Base-by-base conservation (phyloP, 2,797 vertebrate genomes). In the Artibeus lituratus region DNA sequence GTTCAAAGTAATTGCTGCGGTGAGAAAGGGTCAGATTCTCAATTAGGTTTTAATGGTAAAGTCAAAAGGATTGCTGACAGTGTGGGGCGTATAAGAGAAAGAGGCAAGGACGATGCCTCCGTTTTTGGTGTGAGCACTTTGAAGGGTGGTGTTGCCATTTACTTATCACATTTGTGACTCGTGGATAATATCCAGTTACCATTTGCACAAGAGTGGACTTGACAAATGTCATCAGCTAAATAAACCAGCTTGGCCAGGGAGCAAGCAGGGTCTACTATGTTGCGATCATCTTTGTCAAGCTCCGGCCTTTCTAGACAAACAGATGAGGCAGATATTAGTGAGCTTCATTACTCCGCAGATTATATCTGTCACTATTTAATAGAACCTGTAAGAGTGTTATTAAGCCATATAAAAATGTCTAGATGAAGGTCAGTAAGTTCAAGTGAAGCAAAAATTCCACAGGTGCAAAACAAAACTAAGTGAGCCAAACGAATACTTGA, bases 211-310 rank as follows among this genome's bases (percentile, higher is more conserved):
- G 53, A 44, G 19, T 73, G 26, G 53, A 91, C 70, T 91, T 11
- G 59, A 94, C 90, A 96, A 96, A 91, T 74, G 93, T 62, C 81
- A 84, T 89, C 74, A 85, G 81, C 83, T 97, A 94, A 96, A n/a
- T 94, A 87, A 95, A 91, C 73, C 95, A 91, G 51, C 18, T 21
- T 86, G 49, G 44, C 53, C 65, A 81, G 74, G 39, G 65, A 37
- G 55, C 44, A 87, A 87, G 39, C 55, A 93, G 49, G 59, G 86
- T 53, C 65, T 11, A 92, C 72, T 44, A 32, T 32, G 29, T 59
- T 74, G 47, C 84, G 70, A 85, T 82, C 55, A 88, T 87, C 57
- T 95, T 94, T 91, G 39, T 93, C 83, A 87, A 80, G 69, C 51
- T 91, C 80, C 87, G 55, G 35, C 42, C 59, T 97, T 94, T 96